Conservation (phyloP, 2,888 invertebrate genomes). For the Ptycholaimellus sp. region DNA sequence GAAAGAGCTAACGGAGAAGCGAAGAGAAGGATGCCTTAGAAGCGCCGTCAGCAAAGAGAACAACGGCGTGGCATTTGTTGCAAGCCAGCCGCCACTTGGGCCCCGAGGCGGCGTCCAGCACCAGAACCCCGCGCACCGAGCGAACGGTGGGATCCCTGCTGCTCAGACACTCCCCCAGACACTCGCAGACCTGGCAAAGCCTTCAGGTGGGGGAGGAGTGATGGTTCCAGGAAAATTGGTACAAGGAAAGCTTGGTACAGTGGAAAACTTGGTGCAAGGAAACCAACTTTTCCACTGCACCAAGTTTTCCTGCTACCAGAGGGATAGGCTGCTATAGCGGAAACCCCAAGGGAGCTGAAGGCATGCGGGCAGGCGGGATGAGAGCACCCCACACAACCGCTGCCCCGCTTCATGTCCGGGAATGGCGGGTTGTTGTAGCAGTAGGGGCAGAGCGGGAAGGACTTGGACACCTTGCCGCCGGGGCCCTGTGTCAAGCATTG, state of each 20-base stretch:
- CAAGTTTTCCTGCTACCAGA: too few relatives aligned
- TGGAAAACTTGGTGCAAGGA: too few relatives aligned
- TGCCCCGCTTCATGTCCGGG: conserved; percentile 70
- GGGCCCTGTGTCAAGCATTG: conserved; percentile 4
- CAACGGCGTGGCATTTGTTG: conserved; percentile 42
- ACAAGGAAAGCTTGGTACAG: too few relatives aligned
- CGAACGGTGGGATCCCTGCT: not conserved
- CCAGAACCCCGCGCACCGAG: conserved; percentile 45
- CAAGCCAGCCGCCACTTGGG: conserved; percentile 92
- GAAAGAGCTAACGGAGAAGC: too few relatives aligned
- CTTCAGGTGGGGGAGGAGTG: too few relatives aligned
- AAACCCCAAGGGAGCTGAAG: too few relatives aligned
- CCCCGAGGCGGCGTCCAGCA: conserved; percentile 66
- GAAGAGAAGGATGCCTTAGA: too few relatives aligned
- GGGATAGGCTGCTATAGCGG: too few relatives aligned
- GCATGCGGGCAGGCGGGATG: conserved; percentile 83
- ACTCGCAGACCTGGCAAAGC: conserved; percentile 16
- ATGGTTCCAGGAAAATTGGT: not conserved
- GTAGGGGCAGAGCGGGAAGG: conserved; percentile 65
- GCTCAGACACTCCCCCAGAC: conserved; percentile 9
- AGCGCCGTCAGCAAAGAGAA: conserved; percentile 78
- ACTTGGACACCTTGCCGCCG: conserved; percentile 19
- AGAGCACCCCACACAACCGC: conserved; percentile 77
- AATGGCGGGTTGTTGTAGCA: conserved; percentile 90
- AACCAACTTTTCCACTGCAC: too few relatives aligned